Percentiles rank a stretch among this genome's conserved stretches.
Conservation (phyloP, 2,888 invertebrate species). For the Bombylius major region DNA sequence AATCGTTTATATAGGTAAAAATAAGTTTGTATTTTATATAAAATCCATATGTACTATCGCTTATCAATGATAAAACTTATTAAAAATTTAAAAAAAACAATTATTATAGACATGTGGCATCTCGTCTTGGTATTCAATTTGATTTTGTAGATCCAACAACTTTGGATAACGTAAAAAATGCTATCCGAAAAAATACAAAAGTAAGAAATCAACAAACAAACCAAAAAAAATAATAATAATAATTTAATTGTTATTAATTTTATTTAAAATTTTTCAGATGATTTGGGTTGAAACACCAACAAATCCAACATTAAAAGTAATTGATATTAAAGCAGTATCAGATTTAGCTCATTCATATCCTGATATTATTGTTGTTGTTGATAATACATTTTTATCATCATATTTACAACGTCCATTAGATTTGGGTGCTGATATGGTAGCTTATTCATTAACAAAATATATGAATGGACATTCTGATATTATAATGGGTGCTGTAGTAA, state of each 20-base stretch:
- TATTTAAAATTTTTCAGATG: conserved; percentile 41
- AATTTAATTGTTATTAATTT: background rate
- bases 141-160: conserved; percentile 69
- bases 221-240: background rate
- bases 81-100: background rate
- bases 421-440: conserved; percentile 79
- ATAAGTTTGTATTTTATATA: background rate
- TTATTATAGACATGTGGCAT: conserved; percentile 46
- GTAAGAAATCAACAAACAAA: conserved; percentile 35
- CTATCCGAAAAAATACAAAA: conserved; percentile 74
- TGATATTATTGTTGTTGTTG: conserved; percentile 60
- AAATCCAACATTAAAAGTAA: conserved; percentile 86
- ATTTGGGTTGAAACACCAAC: conserved; percentile 94
- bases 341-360: conserved; percentile 45
- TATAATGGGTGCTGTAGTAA: conserved; percentile 83
- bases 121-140: conserved; percentile 57
- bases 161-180: conserved; percentile 48
- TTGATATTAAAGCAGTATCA: conserved; percentile 64
- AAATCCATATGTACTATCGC: no score
- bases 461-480: conserved; percentile 98
- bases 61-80: background rate
- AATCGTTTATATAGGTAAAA: conserved; percentile 59
- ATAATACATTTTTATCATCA: conserved; percentile 88
- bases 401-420: conserved; percentile 84
- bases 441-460: conserved; percentile 93